Percentiles rank a stretch among this genome's conserved stretches.
phyloP scores from a whole-genome alignment of 2,888 invertebrate genomes.

The Eupeodes latifasciatus region DNA sequence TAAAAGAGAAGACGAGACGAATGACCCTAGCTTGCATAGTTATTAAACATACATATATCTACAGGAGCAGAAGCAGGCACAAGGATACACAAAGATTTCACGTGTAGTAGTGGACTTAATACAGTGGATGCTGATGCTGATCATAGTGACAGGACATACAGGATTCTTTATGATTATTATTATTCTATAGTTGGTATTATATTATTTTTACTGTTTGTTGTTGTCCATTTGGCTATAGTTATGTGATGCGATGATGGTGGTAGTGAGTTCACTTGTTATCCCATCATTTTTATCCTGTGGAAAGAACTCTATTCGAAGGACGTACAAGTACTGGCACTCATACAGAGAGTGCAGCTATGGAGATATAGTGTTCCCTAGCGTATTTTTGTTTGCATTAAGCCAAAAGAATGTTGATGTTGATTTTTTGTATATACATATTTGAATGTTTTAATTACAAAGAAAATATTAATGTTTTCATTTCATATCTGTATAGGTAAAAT shows the following conservation, averaged over 20 bases:
- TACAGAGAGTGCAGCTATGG: background rate
- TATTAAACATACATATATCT: slow-evolving; percentile 11
- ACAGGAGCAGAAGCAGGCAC: slow-evolving; percentile 47
- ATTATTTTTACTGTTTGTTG: slow-evolving; percentile 69
- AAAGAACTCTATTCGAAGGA: background rate
- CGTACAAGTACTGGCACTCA: background rate
- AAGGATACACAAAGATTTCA: slow-evolving; percentile 39
- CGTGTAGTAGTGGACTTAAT: slow-evolving; percentile 10
- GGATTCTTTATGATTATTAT: slow-evolving; percentile 73
- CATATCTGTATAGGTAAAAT: background rate
- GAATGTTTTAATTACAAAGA: slow-evolving; percentile 70
- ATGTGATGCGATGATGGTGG: slow-evolving; percentile 34
- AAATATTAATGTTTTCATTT: slow-evolving; percentile 54
- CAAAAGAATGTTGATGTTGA: slow-evolving; percentile 25
- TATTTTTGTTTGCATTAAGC: slow-evolving; percentile 33
- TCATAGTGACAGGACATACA: slow-evolving; percentile 61
- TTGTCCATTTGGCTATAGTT: slow-evolving; percentile 55
- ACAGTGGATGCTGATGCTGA: slow-evolving; percentile 47
- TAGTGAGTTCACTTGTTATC: slow-evolving; percentile 63
- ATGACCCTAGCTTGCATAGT: slow-evolving; percentile 64
- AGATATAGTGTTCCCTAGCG: background rate
- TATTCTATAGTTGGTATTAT: slow-evolving; percentile 63
- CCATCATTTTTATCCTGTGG: slow-evolving; percentile 3
- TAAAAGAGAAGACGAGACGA: slow-evolving; percentile 59
- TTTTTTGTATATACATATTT: slow-evolving; percentile 4